Evolutionary conservation across 2,888 invertebrate species (phyloP).

Genomic region (Diogma glabrata): DNA sequence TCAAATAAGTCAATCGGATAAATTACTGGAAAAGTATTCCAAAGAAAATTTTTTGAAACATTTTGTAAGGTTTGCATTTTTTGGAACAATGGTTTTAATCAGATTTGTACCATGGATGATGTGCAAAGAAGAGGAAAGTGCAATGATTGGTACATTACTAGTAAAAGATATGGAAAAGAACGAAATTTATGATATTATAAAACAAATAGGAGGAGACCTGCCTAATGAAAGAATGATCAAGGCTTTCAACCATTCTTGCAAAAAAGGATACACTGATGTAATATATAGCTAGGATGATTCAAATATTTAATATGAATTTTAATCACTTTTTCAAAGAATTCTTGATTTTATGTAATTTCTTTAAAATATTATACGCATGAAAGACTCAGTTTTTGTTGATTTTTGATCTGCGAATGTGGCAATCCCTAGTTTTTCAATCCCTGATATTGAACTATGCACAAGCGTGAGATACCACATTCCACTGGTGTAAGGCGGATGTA

Average conservation of each 20-base stretch:
- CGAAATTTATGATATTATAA: constrained; percentile 25
- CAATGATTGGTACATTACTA: constrained; percentile 25
- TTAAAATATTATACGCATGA: no score
- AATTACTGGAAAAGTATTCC: constrained; percentile 17
- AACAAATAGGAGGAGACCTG: constrained; percentile 29
- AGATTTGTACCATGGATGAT: constrained; percentile 32
- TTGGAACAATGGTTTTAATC: constrained; percentile 30
- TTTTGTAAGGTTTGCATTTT: constrained; percentile 31
- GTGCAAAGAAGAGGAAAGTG: constrained; percentile 26
- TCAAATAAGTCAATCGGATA: constrained; percentile 19
- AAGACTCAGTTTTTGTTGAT: no score
- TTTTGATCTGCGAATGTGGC: no score
- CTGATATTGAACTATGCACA: no score
- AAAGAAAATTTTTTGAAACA: constrained; percentile 27
- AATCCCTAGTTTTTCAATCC: no score
- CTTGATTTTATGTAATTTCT: no score
- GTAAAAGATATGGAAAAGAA: constrained; percentile 28
- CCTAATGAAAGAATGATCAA: constrained; percentile 25
- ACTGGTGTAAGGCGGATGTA: no score
- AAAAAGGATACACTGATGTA: constrained; percentile 26
- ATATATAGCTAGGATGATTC: no score
- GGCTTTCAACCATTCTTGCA: constrained; percentile 29
- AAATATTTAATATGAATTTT: no score
- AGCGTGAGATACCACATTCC: no score
- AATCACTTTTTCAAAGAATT: no score